Conservation (phyloP, 2,797 vertebrate genomes). For the Limnodromus scolopaceus region DNA sequence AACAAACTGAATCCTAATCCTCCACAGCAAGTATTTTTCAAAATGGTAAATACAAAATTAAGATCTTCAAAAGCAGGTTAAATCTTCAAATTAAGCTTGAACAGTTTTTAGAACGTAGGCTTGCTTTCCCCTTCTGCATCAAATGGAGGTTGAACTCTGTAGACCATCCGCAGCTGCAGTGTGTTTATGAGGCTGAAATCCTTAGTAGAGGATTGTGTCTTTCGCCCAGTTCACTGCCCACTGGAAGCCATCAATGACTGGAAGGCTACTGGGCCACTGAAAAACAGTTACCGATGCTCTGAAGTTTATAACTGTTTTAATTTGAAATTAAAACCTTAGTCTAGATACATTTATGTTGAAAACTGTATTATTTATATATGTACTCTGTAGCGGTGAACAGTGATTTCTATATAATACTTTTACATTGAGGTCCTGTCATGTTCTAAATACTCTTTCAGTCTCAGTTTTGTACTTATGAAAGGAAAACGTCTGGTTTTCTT, state of each 20-base stretch:
- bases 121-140: neutral
- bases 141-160: neutral
- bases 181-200: neutral
- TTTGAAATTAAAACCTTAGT: neutral
- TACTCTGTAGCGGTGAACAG: neutral
- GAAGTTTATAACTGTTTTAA: neutral
- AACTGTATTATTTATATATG: neutral
- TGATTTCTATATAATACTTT: neutral
- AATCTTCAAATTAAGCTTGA: neutral
- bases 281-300: neutral
- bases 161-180: neutral
- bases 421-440: neutral
- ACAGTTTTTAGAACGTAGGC: neutral
- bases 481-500: neutral
- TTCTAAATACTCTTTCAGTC: neutral
- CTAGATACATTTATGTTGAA: neutral
- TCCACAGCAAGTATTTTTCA: conserved; percentile 22
- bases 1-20: conserved; percentile 26
- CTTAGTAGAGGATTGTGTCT: neutral
- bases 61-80: neutral
- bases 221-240: neutral
- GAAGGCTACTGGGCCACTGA: neutral
- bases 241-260: neutral
- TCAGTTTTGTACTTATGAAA: neutral
- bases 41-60: neutral